Percentiles rank a stretch among this genome's conserved stretches.
Evolutionary conservation across 2,797 vertebrate genomes (phyloP).

Genomic region (Anguilla megastoma): DNA sequence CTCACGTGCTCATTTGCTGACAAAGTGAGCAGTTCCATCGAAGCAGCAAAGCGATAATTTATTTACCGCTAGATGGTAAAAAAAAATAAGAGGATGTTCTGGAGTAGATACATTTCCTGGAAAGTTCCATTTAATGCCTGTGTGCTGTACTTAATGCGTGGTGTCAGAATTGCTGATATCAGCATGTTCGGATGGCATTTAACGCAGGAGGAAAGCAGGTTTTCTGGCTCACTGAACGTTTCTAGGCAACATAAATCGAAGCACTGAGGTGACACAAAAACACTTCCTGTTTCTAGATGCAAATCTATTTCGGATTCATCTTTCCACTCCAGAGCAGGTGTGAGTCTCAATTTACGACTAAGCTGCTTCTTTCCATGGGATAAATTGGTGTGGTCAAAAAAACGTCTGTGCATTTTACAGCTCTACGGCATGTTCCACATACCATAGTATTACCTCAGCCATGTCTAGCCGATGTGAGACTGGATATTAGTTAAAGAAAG

Average conservation of each 20-base stretch:
- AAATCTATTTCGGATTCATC: neutral
- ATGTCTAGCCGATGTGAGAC: slow-evolving; percentile 15
- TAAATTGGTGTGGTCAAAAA: neutral
- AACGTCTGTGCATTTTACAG: neutral
- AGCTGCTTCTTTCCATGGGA: neutral
- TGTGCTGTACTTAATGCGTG: neutral
- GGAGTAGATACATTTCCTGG: neutral
- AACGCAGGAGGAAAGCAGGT: neutral
- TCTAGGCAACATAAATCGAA: slow-evolving; percentile 2
- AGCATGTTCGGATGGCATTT: neutral
- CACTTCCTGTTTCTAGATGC: neutral
- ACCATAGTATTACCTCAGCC: neutral
- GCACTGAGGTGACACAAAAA: slow-evolving; percentile 10
- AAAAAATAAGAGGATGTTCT: neutral
- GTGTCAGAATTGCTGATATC: neutral
- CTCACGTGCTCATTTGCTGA: neutral
- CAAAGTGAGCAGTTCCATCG: neutral
- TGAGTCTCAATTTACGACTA: neutral
- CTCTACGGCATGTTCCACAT: slow-evolving; percentile 4
- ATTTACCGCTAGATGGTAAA: neutral
- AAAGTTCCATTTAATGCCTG: neutral
- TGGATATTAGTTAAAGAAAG: neutral
- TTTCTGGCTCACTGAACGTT: slow-evolving; percentile 6
- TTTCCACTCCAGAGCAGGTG: neutral
- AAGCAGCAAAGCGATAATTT: neutral